Base-by-base conservation (phyloP, 2,888 invertebrate genomes). In the Protonemura montana region DNA sequence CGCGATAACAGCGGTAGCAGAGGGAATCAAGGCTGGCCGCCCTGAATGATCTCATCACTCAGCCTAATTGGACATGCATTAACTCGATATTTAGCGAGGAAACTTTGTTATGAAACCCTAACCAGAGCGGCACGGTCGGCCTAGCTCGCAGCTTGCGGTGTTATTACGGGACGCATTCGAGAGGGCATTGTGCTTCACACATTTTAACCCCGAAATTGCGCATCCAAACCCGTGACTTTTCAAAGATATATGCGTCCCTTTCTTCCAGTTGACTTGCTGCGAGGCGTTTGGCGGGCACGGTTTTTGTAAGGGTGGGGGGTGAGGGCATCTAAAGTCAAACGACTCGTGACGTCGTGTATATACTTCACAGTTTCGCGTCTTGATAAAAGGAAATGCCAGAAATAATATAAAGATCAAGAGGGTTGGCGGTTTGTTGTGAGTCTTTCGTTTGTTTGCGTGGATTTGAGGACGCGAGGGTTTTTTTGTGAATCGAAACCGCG, bases 261-360 rank as follows among this genome's bases (percentile, higher is more conserved):
- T 78, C 85, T 86, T 86, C 86, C 86, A 85, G 80, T 29, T 76
- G 86, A 86, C 86, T 86, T 80, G 86, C n/a, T 30, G 2, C 30
- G 10, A 27, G 81, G 81, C 28, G 80, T 21, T 41, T 41, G 41
- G 41, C 21, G 59, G 59, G 59, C 3, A 59, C 16, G 59, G 1
- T 59, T 59, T 59, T 59, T 59, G n/a, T 78, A 2, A 78, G 78
- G 78, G 26, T 5, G 76, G 3, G 76, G 78, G 28, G 78, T 26
- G 30, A 28, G 76, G 86, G 82, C 25, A 25, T 59, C 80, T 80
- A 28, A 76, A 76, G 86, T 81, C 84, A 80, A 86, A 86, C 85
- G 86, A 85, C 29, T 80, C 76, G 85, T 77, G 85, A 86, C 84
- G 86, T 86, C 86, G 59, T 86, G 82, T 28, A n/a, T n/a, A n/a